Evolutionary conservation across 2,113 vertebrate genomes (phyloP).

Genomic region (Rhadina sibilatrix): DNA sequence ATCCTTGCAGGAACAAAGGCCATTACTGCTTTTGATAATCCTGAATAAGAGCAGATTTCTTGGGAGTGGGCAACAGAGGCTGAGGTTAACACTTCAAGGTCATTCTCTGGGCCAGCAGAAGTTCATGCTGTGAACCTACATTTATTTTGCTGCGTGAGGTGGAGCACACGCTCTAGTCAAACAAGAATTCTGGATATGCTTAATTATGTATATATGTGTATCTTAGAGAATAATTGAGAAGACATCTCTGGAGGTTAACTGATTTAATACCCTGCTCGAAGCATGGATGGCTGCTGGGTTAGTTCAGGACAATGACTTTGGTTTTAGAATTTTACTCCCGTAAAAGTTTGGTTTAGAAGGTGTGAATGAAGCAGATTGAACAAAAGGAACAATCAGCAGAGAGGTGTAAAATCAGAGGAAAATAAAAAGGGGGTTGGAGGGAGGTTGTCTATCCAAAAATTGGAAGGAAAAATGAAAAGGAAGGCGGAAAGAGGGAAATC

Average conservation of each 20-base stretch:
- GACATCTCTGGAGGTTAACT: neutral
- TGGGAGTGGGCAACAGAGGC: neutral
- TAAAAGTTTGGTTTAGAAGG: neutral
- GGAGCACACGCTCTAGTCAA: neutral
- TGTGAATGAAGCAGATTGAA: neutral
- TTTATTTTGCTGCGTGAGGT: neutral
- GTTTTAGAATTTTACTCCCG: neutral
- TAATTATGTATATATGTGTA: neutral
- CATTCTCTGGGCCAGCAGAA: neutral
- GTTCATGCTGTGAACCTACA: neutral
- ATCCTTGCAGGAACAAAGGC: conserved; percentile 19
- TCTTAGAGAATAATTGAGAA: neutral
- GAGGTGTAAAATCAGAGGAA: neutral
- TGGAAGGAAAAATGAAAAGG: neutral
- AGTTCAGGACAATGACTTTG: neutral
- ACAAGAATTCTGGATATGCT: neutral
- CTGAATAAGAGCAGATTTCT: neutral
- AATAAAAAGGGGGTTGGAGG: fast-evolving
- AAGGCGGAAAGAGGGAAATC: neutral
- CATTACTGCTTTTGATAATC: conserved; percentile 2
- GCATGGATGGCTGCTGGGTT: neutral
- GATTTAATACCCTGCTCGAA: neutral
- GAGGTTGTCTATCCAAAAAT: neutral
- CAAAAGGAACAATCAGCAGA: neutral
- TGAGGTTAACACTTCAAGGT: neutral